A percentile compares a stretch with the other conserved stretches of the same genome.
Conservation (phyloP, 1,140 invertebrate species). For the Lineus longissimus region DNA sequence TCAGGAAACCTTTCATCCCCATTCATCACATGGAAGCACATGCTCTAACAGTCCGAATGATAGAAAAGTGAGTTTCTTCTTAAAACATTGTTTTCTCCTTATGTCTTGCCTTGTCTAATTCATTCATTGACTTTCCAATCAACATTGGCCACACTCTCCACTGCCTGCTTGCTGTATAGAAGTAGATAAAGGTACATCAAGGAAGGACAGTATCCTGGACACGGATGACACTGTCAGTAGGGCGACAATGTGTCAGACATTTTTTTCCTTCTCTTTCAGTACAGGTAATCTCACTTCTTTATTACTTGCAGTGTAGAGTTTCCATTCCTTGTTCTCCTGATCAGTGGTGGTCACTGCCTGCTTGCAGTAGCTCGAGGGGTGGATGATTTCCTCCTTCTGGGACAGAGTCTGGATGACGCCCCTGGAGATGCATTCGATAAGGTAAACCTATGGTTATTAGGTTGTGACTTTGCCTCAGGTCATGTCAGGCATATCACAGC, state of each 20-base stretch:
- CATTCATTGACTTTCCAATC: too few relatives aligned
- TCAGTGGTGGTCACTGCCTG: conserved; percentile 84
- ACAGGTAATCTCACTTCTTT: background rate
- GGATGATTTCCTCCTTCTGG: conserved; percentile 75
- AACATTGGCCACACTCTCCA: too few relatives aligned
- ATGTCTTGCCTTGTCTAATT: too few relatives aligned
- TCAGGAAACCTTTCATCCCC: conserved; percentile 81
- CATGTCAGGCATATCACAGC: too few relatives aligned
- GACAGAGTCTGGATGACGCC: conserved; percentile 75
- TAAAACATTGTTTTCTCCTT: too few relatives aligned
- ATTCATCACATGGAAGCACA: conserved; percentile 99
- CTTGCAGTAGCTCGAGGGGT: conserved; percentile 73
- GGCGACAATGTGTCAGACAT: too few relatives aligned
- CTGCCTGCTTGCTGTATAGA: too few relatives aligned
- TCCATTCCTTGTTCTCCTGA: conserved; percentile 83
- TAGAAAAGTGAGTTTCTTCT: conserved; percentile 56
- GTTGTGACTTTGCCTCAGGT: background rate
- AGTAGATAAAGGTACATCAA: too few relatives aligned
- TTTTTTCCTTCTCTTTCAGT: too few relatives aligned
- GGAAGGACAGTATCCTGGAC: too few relatives aligned
- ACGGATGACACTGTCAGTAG: too few relatives aligned
- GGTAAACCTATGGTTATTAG: conserved; percentile 52
- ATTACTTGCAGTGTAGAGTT: conserved; percentile 65
- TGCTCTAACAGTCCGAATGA: conserved; percentile 81
- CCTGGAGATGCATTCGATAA: conserved; percentile 92